Evolutionary conservation across 2,797 vertebrate genomes (phyloP).

Genomic region (Paramormyrops hopkinsi): DNA sequence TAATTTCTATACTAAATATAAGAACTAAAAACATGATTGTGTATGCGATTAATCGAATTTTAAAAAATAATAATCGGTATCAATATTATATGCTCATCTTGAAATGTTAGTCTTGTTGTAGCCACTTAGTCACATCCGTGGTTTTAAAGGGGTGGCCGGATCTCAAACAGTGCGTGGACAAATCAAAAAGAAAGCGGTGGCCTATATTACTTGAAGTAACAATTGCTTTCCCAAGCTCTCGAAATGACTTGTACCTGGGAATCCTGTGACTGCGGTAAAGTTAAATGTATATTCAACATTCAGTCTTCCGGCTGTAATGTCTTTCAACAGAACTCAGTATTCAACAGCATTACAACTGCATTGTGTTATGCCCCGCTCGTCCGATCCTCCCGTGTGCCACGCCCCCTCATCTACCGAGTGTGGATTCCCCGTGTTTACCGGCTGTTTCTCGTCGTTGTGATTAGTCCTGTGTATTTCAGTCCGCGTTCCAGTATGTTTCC

Average conservation of each 20-base stretch:
- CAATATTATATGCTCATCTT: background rate
- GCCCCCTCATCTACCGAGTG: background rate
- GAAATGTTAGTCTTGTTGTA: background rate
- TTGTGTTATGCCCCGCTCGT: too few species aligned
- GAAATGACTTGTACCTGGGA: background rate
- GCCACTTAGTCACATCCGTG: background rate
- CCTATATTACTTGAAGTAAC: background rate
- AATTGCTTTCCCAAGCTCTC: background rate
- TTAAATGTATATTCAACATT: background rate
- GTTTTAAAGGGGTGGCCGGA: background rate
- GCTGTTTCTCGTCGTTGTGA: background rate
- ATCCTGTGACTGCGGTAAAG: background rate
- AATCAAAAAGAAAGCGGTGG: background rate
- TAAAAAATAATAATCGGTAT: background rate
- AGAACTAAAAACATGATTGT: background rate
- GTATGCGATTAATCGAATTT: background rate
- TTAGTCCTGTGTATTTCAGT: background rate
- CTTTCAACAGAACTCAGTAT: background rate
- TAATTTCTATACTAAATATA: background rate
- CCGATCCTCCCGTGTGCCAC: background rate
- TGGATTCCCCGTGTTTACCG: background rate
- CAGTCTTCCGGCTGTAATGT: background rate
- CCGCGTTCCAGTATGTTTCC: too few species aligned
- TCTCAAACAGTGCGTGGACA: background rate
- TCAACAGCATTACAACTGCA: background rate